Conservation (phyloP, 2,797 vertebrate genomes). For the Adrianichthys oophorus region DNA sequence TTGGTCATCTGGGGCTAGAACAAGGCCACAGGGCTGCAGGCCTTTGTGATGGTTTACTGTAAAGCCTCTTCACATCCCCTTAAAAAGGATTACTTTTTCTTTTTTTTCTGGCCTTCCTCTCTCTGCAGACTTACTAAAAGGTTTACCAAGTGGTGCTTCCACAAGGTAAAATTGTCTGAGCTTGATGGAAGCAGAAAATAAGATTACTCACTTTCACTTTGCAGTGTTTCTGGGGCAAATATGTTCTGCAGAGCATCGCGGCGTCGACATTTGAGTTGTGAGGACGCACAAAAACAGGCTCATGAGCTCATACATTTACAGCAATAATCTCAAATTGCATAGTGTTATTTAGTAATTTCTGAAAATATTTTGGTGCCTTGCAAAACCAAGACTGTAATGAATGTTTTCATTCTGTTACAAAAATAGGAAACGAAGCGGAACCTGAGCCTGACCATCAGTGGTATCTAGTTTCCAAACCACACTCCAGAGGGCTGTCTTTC, state of each 20-base stretch:
- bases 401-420: conserved; percentile 7
- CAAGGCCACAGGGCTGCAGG: conserved; percentile 47
- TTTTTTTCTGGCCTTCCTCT: conserved; percentile 16
- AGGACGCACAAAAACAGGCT: background rate
- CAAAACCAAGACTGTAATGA: too few species aligned
- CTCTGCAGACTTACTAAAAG: conserved; percentile 45
- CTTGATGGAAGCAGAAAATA: conserved; percentile 68
- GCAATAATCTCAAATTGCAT: too few species aligned
- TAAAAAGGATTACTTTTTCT: conserved; percentile 72
- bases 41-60: conserved; percentile 53
- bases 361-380: too few species aligned
- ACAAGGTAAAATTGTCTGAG: conserved; percentile 39
- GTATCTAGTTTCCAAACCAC: conserved; percentile 59
- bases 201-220: conserved; percentile 64
- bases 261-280: conserved; percentile 20
- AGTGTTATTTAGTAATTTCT: too few species aligned
- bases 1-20: conserved; percentile 50
- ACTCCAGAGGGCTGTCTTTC: conserved; percentile 1
- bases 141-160: conserved; percentile 57
- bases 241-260: conserved; percentile 37
- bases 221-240: conserved; percentile 50
- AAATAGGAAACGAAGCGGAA: conserved; percentile 58
- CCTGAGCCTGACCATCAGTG: conserved; percentile 36
- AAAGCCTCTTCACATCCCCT: conserved; percentile 70
- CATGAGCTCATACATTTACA: background rate